phyloP scores from a whole-genome alignment of 2,888 invertebrate species.

The Xanthia icteritia region DNA sequence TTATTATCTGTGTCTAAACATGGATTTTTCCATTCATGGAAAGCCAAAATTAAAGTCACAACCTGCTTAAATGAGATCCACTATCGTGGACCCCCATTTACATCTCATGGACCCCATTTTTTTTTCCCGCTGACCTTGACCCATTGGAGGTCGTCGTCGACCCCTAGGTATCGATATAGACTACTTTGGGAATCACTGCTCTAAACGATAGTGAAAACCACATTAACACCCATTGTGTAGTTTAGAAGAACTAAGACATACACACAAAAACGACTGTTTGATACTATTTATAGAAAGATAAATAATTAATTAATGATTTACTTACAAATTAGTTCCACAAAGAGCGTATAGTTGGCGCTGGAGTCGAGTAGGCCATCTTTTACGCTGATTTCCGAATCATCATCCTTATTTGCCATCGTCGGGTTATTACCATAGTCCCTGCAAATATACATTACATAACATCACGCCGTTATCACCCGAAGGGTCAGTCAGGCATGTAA shows the following conservation, averaged over 20 bases:
- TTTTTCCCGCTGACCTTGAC: too few species aligned
- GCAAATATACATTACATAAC: constrained; percentile 27
- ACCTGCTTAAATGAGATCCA: too few species aligned
- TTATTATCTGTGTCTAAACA: too few species aligned
- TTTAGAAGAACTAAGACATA: too few species aligned
- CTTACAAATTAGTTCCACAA: constrained; percentile 95
- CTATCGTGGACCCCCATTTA: too few species aligned
- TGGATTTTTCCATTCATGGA: too few species aligned
- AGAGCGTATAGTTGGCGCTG: constrained; percentile 95
- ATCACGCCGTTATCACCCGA: background rate
- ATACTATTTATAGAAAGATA: background rate
- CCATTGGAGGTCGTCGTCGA: too few species aligned
- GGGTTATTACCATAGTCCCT: constrained; percentile 76
- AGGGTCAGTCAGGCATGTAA: background rate
- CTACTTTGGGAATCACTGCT: background rate
- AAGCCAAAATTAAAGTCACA: too few species aligned
- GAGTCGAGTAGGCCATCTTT: constrained; percentile 94
- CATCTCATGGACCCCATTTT: too few species aligned
- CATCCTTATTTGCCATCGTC: constrained; percentile 72
- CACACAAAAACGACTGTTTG: background rate
- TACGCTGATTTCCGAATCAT: constrained; percentile 68
- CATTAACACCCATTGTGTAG: background rate
- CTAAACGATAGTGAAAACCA: too few species aligned
- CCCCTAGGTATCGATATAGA: too few species aligned
- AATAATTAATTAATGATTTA: constrained; percentile 45